These are phyloP conservation scores for Drosophila ezoana DNA, from an alignment of 2,888 invertebrate species.

Conservation along the genomic window DNA sequence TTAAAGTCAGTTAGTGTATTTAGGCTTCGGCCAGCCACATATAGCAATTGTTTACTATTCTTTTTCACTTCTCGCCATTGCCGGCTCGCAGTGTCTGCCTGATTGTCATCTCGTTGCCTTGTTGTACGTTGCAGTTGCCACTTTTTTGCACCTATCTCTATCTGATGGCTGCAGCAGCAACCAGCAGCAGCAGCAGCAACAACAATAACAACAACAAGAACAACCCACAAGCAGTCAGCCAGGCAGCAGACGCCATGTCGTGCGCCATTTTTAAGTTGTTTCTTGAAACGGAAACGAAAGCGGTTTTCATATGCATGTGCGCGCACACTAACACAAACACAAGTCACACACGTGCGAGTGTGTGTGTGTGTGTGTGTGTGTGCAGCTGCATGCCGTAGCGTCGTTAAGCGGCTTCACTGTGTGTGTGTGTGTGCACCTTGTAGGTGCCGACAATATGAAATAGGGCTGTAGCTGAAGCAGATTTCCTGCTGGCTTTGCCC, in stretches of 20 bases:
- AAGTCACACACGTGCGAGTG: slow-evolving; percentile 1
- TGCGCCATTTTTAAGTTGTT: slow-evolving; percentile 77
- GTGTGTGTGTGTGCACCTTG: slow-evolving; percentile 32
- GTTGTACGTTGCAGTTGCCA: slow-evolving; percentile 58
- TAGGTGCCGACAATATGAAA: slow-evolving; percentile 74
- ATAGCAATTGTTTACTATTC: slow-evolving; percentile 8
- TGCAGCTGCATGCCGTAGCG: slow-evolving; percentile 36
- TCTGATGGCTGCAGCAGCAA: slow-evolving; percentile 63
- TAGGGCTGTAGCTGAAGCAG: slow-evolving; percentile 56
- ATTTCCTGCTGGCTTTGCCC: slow-evolving; percentile 52
- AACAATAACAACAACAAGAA: slow-evolving; percentile 21
- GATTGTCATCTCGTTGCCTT: slow-evolving; percentile 70
- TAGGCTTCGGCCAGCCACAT: background rate
- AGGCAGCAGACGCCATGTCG: slow-evolving; percentile 60
- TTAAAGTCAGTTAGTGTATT: slow-evolving; percentile 1
- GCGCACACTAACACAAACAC: slow-evolving; percentile 43
- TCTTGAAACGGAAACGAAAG: slow-evolving; percentile 80
- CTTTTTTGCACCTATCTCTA: slow-evolving; percentile 74
- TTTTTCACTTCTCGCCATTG: slow-evolving; percentile 41
- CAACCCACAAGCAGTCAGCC: slow-evolving; percentile 25
- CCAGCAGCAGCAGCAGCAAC: slow-evolving; percentile 15
- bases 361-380: slow-evolving; percentile 24
- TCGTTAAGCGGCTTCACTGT: slow-evolving; percentile 50
- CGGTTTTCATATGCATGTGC: slow-evolving; percentile 79
- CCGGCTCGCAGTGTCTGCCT: slow-evolving; percentile 49